Percentiles rank a stretch among this genome's conserved stretches.
Conservation (phyloP, 2,888 invertebrate species). For the Pristionchus exspectatus region DNA sequence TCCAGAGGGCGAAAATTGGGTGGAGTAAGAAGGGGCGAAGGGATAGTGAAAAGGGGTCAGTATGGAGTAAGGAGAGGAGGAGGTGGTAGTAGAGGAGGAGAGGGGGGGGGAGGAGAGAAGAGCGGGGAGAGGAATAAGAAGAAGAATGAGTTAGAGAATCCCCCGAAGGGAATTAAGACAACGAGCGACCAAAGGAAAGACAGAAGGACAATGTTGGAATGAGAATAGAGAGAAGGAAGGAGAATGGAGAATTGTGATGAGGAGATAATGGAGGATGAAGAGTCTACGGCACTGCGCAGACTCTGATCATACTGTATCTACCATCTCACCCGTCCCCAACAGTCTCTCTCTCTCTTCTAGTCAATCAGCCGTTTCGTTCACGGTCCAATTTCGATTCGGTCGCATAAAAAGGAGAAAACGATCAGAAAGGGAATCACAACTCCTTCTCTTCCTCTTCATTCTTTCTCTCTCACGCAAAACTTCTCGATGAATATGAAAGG, state of each 20-base stretch:
- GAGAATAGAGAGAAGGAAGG: constrained; percentile 9
- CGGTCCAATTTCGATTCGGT: neutral
- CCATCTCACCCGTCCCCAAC: neutral
- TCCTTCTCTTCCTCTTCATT: neutral
- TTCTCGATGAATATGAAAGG: constrained; percentile 32
- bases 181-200: constrained; percentile 8
- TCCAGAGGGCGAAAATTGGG: constrained; percentile 6
- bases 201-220: constrained; percentile 1
- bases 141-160: constrained; percentile 35
- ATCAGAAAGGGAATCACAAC: constrained; percentile 1
- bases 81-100: neutral
- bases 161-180: constrained; percentile 38
- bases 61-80: constrained; percentile 21
- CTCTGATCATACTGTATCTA: neutral
- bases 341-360: neutral
- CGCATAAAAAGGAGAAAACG: constrained; percentile 19
- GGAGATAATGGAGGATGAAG: neutral
- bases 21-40: neutral
- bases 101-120: neutral
- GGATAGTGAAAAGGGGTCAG: constrained; percentile 26
- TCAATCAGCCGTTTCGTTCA: constrained; percentile 15
- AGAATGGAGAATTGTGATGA: neutral
- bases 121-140: constrained; percentile 34
- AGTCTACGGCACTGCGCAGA: neutral
- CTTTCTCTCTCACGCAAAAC: constrained; percentile 6